phyloP scores from a whole-genome alignment of 2,113 vertebrate species.

The Danionella cerebrum region DNA sequence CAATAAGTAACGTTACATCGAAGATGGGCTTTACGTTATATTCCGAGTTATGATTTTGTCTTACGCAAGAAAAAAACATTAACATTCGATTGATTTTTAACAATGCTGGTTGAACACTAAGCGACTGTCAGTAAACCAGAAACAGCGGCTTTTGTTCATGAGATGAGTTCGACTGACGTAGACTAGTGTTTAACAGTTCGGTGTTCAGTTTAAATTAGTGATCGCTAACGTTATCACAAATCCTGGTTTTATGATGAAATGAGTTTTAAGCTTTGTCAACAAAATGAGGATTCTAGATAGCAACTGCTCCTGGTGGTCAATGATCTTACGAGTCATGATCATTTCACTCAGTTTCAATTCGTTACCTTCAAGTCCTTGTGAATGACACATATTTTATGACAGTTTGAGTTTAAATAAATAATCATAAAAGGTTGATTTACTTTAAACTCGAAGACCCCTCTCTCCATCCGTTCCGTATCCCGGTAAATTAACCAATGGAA shows the following conservation, averaged over 20 bases:
- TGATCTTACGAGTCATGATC: neutral
- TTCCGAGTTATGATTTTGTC: too few relatives aligned
- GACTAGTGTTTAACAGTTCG: too few relatives aligned
- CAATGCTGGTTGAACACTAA: neutral
- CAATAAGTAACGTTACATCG: too few relatives aligned
- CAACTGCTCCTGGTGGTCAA: neutral
- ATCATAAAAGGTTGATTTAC: neutral
- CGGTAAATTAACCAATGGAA: conserved; percentile 17
- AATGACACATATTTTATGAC: too few relatives aligned
- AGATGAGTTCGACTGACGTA: neutral
- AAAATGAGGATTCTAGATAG: neutral
- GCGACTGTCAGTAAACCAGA: neutral
- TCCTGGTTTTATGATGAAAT: neutral
- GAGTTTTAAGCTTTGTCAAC: too few relatives aligned
- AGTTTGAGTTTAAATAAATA: too few relatives aligned
- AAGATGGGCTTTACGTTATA: too few relatives aligned
- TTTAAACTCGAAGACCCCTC: neutral
- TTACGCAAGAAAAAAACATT: neutral
- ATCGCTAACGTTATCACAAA: too few relatives aligned
- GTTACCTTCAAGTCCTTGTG: neutral
- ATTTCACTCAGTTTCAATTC: neutral
- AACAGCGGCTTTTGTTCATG: neutral
- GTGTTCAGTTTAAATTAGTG: too few relatives aligned
- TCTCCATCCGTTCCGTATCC: conserved; percentile 28
- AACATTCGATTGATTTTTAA: neutral